Conservation (phyloP, 2,888 invertebrate genomes). For the Hypomecis atomaria region DNA sequence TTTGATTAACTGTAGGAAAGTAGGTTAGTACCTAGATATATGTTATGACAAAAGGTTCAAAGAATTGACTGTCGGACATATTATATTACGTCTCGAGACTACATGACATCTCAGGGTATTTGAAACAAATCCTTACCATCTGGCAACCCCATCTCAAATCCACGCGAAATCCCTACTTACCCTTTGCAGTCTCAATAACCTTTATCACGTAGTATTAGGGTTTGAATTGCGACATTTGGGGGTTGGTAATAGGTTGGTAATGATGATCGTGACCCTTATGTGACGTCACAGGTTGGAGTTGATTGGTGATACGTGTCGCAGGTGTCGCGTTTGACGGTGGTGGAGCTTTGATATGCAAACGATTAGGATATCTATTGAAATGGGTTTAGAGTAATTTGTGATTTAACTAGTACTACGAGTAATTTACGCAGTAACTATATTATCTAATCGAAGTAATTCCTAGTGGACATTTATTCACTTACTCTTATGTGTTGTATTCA, state of each 20-base stretch:
- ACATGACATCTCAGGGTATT: too few relatives aligned
- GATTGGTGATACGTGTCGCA: conserved; percentile 24
- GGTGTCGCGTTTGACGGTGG: background rate
- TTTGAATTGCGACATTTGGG: conserved; percentile 9
- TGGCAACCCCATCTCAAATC: conserved; percentile 10
- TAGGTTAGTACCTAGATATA: too few relatives aligned
- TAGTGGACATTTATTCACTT: too few relatives aligned
- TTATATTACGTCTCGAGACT: too few relatives aligned
- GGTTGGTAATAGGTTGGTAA: conserved; percentile 7
- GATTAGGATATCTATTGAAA: background rate
- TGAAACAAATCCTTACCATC: too few relatives aligned
- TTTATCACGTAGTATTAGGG: conserved; percentile 7
- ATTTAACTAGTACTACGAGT: too few relatives aligned
- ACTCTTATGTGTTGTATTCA: too few relatives aligned
- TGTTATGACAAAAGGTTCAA: too few relatives aligned
- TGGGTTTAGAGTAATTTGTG: background rate
- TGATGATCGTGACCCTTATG: conserved; percentile 21
- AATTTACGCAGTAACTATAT: too few relatives aligned
- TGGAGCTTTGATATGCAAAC: background rate
- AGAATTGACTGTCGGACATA: too few relatives aligned
- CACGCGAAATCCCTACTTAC: conserved; percentile 19
- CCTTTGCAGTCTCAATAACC: conserved; percentile 1
- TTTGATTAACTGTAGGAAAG: too few relatives aligned
- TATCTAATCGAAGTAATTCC: too few relatives aligned
- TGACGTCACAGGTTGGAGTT: conserved; percentile 11